Evolutionary conservation across 1,140 invertebrate genomes (phyloP), one percentile per base, ranked within the genome.

Genomic region (Mercenaria mercenaria): DNA sequence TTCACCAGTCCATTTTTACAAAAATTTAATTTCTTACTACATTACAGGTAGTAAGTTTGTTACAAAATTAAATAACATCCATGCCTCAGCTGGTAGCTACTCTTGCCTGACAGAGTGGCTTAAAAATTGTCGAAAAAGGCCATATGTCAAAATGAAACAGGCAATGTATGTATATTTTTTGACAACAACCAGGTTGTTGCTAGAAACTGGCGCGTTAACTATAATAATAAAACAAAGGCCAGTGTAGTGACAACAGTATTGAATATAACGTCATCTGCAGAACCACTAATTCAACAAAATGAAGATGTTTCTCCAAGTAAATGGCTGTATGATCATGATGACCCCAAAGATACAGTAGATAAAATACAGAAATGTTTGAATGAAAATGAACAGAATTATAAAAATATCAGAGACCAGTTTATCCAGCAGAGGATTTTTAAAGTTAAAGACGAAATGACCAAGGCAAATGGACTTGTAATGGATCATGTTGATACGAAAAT

Each of bases 131-230:
- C 4, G 10, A 29, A 34, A 29, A 1, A 32, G 6, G 20, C 61
- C 3, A 37, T 67, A 23, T 61, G 56, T 4, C 26, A 20, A 6
- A 6, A 8, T 23, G 18, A n/a, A 20, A n/a, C n/a, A n/a, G 26
- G 1, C 29, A 34, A 29, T 1, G 10, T 10, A 32, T 67, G 32
- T 67, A 67, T 8, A 10, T 67, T 67, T 34, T 67, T 67, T 34
- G 61, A 67, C 61, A 67, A 67, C 32, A 67, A 67, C 61, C 61
- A 67, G 61, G 61, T 67, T 29, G 29, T 67, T 10, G 61, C 61
- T 13, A 29, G 61, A 34, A 67, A 67, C 20, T 67, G 61, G 61
- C 10, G 61, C 10, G 61, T 67, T 32, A 34, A 4, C 10, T 67
- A 32, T n/a, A 37, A 37, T 34, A 10, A 67, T 26, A 67, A 67